Conservation (phyloP, 2,113 vertebrate species). For the Macroglossus sobrinus region DNA sequence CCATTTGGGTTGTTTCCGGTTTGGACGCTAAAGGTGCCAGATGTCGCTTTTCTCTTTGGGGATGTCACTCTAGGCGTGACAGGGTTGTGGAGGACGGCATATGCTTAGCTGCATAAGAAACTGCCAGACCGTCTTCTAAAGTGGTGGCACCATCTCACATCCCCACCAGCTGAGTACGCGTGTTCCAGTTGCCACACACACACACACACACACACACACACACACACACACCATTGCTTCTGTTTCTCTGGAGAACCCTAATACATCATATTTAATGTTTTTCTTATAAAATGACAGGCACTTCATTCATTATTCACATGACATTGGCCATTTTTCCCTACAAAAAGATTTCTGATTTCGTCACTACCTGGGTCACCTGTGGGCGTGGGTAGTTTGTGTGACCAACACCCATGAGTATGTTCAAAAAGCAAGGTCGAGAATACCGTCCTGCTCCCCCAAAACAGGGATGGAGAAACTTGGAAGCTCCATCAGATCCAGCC, state of each 20-base stretch:
- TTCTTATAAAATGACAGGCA: not conserved
- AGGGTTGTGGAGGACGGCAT: not conserved
- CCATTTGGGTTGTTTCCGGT: not conserved
- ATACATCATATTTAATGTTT: not conserved
- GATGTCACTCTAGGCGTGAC: not conserved
- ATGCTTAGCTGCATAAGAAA: too few relatives aligned
- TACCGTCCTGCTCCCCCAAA: not conserved
- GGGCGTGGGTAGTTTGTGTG: not conserved
- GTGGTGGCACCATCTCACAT: not conserved
- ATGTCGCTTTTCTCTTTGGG: not conserved
- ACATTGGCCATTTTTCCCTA: not conserved
- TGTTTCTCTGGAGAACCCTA: not conserved
- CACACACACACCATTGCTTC: not conserved
- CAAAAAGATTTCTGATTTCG: not conserved
- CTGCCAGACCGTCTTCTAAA: too few relatives aligned
- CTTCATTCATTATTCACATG: not conserved
- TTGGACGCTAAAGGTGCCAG: not conserved
- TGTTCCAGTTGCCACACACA: not conserved
- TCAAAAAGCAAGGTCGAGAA: not conserved
- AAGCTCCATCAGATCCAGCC: rapidly evolving
- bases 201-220: not conserved
- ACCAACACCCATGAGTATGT: not conserved
- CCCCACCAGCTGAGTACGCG: too few relatives aligned
- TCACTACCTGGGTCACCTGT: rapidly evolving
- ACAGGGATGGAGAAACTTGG: rapidly evolving